Percentiles rank a stretch among this genome's conserved stretches.
These are phyloP conservation scores for Epinephelus malabaricus DNA, from an alignment of 2,797 vertebrate species.

Conservation along the genomic window DNA sequence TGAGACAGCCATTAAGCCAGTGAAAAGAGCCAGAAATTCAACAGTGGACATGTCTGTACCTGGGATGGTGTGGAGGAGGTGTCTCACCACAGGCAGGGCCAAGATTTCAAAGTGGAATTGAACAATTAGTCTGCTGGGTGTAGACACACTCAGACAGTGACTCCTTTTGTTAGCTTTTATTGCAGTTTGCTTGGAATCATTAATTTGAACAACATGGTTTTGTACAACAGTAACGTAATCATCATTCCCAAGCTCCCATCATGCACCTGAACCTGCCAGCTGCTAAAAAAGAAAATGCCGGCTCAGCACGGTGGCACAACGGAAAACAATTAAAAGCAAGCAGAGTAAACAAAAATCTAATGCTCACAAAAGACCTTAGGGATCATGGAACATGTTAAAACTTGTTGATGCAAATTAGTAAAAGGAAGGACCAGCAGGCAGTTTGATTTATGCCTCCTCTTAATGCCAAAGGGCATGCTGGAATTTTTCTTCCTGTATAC, in stretches of 20 bases:
- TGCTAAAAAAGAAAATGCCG: not conserved
- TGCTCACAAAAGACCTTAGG: not conserved
- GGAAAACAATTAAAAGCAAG: not conserved
- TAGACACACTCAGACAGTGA: not conserved
- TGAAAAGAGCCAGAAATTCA: constrained; percentile 7
- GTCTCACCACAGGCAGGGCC: constrained; percentile 21
- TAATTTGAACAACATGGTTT: not conserved
- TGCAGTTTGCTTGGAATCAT: not conserved
- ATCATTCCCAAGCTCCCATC: not conserved
- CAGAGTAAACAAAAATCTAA: constrained; percentile 21
- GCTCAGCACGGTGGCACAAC: not conserved
- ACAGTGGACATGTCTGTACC: constrained; percentile 57
- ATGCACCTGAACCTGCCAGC: not conserved
- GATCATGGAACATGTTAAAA: constrained; percentile 6
- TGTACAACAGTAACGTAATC: not conserved
- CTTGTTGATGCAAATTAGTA: constrained; percentile 16
- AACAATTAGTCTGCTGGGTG: constrained; percentile 42
- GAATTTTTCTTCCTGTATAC: not conserved
- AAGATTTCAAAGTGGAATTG: constrained; percentile 11
- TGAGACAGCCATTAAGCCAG: not conserved
- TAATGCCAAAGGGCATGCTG: not conserved
- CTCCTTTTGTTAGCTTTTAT: not conserved
- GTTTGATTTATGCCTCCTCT: not conserved
- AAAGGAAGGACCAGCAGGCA: not conserved
- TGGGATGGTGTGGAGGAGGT: constrained; percentile 36